A percentile compares a stretch with the other conserved stretches of the same genome.
These are phyloP conservation scores for Semnornis frantzii DNA, from an alignment of 2,113 vertebrate species.

Conservation along the genomic window DNA sequence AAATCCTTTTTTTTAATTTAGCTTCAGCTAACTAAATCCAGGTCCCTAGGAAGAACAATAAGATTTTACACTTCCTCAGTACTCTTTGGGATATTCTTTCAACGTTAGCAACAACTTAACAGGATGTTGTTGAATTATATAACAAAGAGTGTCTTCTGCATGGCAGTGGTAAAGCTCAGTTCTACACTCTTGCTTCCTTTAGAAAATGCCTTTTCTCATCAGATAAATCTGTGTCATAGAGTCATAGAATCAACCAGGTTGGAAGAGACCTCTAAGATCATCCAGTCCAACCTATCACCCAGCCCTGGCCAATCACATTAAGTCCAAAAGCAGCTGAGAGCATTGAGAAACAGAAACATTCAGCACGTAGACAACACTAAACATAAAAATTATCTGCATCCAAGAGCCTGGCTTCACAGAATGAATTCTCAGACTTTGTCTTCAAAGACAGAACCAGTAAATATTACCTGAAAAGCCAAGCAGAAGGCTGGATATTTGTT, in stretches of 20 bases:
- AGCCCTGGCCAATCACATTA: background rate
- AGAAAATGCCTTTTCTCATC: conserved; percentile 56
- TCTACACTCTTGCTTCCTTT: conserved; percentile 30
- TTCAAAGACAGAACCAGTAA: background rate
- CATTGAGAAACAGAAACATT: background rate
- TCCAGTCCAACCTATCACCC: too few relatives aligned
- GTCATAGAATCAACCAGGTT: background rate
- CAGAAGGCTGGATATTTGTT: background rate
- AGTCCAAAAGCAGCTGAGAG: background rate
- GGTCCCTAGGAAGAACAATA: conserved; percentile 4
- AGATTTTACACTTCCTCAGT: conserved; percentile 34
- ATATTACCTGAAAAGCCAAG: background rate
- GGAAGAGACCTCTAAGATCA: too few relatives aligned
- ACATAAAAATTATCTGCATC: background rate
- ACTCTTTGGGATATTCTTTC: conserved; percentile 48
- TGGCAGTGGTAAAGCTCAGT: background rate
- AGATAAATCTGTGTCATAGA: background rate
- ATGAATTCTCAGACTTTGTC: background rate
- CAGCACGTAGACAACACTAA: background rate
- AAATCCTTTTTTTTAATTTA: background rate
- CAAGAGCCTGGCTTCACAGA: background rate
- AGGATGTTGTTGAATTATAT: conserved; percentile 33
- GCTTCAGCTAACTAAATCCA: background rate
- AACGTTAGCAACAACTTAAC: conserved; percentile 54
- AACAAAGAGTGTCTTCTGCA: conserved; percentile 23